Evolutionary conservation across 2,113 vertebrate species (phyloP).

Genomic region (human): GRCh38 chr3:95637001-95637500

Average conservation of each 20-base stretch:
- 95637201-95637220: rapidly evolving
- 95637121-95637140: background rate
- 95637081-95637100: background rate
- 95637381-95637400: no score
- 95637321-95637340: no score
- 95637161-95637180: background rate
- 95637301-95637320: background rate
- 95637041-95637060: background rate
- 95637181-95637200: background rate
- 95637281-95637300: background rate
- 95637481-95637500: no score
- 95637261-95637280: background rate
- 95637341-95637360: no score
- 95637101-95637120: background rate
- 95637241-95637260: rapidly evolving
- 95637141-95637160: background rate
- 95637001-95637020: background rate
- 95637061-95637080: background rate
- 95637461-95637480: no score
- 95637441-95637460: no score
- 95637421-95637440: no score
- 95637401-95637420: no score
- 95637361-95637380: no score
- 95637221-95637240: background rate
- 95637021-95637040: background rate